Base-by-base conservation (phyloP, 2,113 vertebrate species). In the Hemichromis elongatus region DNA sequence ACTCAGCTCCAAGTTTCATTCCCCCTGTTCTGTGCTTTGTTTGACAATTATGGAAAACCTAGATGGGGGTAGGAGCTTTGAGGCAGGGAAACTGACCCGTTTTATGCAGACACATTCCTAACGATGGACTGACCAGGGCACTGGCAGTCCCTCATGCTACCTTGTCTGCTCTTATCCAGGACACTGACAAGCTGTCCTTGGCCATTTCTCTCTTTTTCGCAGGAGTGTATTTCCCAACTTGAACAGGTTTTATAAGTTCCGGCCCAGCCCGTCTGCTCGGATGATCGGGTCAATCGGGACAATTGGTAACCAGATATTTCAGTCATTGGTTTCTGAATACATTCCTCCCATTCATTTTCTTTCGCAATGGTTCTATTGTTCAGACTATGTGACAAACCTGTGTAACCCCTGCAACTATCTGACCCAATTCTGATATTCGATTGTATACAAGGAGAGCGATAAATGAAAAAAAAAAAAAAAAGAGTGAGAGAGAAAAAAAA, bases 31-130 rank as follows among this genome's bases (percentile, higher is more conserved):
- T 84, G 47, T 73, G 77, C 26, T 63, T 75, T 79, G 80, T 86
- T 86, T 56, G 85, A 91, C 84, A 90, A 85, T 91, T 86, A 83
- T 54, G 63, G 50, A 88, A 87, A 89, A 79, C 78, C 81, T 80
- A 81, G 54, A 73, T 79, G 84, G 40, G 86, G 80, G 79, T 56
- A 30, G 70, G 63, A 82, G 70, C 78, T 66, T 78, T 37, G 24
- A 90, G 42, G 86, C 80, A 80, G 81, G n/a, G 68, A 86, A 90
- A 87, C 80, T 79, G 83, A 84, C 81, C 89, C 80, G 40, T 83
- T 91, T 89, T 83, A 77, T 79, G 56, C 40, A 86, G 73, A 87
- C 77, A 50, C 84, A 87, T 88, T 91, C 81, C 83, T 89, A 33
- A 63, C 77, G 79, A 88, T 3, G 55, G 59, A 59, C 59, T 59